Conservation (phyloP, 2,888 invertebrate genomes). For the Aplocera efformata region DNA sequence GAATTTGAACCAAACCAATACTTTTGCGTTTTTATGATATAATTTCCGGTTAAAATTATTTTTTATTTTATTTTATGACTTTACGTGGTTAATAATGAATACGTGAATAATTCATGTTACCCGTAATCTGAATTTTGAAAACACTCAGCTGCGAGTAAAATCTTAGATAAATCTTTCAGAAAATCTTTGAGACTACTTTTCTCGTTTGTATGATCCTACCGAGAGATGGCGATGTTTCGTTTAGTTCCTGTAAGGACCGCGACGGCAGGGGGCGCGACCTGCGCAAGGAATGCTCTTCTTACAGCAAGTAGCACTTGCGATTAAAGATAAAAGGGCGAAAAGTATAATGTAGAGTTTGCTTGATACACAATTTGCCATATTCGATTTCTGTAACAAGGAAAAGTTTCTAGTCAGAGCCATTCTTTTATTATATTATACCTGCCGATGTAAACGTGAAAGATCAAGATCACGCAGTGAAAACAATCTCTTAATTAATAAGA, state of each 20-base stretch:
- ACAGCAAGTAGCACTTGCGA: constrained; percentile 38
- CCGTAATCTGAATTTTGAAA: too few relatives aligned
- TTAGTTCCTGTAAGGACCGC: constrained; percentile 51
- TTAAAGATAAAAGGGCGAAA: constrained; percentile 46
- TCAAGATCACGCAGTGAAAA: too few relatives aligned
- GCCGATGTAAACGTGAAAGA: too few relatives aligned
- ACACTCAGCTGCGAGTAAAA: too few relatives aligned
- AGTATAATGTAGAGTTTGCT: constrained; percentile 41
- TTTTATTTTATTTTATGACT: too few relatives aligned
- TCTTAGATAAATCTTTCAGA: too few relatives aligned
- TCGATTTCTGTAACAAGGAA: constrained; percentile 21
- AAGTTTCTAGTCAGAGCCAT: too few relatives aligned
- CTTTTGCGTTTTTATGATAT: constrained; percentile 33
- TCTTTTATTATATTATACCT: too few relatives aligned
- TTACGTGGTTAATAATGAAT: too few relatives aligned
- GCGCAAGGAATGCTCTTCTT: constrained; percentile 47
- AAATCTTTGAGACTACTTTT: neutral
- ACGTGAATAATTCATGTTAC: too few relatives aligned
- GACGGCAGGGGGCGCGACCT: constrained; percentile 55
- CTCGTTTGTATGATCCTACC: neutral
- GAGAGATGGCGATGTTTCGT: neutral
- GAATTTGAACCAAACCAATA: constrained; percentile 70
- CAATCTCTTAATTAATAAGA: too few relatives aligned
- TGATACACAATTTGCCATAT: constrained; percentile 45
- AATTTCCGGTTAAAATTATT: too few relatives aligned